Conservation (phyloP, 2,888 invertebrate genomes). For the Rhingia campestris region DNA sequence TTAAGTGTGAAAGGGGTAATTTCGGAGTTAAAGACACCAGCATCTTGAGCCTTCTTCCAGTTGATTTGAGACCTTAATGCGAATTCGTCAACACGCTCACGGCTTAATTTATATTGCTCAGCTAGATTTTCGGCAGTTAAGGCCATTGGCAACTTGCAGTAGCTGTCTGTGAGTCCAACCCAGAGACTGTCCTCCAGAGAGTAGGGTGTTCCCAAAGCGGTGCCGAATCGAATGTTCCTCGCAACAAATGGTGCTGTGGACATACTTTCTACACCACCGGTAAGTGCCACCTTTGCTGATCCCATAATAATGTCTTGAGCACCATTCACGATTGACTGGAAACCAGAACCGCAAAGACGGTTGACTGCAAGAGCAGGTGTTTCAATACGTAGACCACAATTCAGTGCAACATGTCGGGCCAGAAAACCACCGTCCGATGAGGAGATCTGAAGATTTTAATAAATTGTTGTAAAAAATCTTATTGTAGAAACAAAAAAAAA, state of each 20-base stretch:
- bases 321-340: conserved; percentile 95
- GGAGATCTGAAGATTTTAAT: conserved; percentile 84
- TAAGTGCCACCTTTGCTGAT: conserved; percentile 92
- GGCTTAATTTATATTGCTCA: conserved; percentile 90
- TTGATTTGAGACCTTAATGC: conserved; percentile 92
- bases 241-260: conserved; percentile 94
- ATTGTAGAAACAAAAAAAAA: not conserved
- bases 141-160: conserved; percentile 97
- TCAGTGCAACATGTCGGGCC: conserved; percentile 93
- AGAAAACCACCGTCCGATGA: conserved; percentile 93
- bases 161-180: conserved; percentile 93
- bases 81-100: conserved; percentile 93
- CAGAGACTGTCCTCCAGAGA: conserved; percentile 95
- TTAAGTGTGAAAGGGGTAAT: conserved; percentile 93
- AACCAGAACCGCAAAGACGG: conserved; percentile 98
- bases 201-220: conserved; percentile 89
- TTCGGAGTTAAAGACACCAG: conserved; percentile 95
- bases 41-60: conserved; percentile 95
- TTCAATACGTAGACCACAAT: conserved; percentile 92
- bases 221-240: conserved; percentile 93
- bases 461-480: not conserved
- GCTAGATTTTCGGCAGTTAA: conserved; percentile 97
- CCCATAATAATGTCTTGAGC: conserved; percentile 95
- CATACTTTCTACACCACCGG: conserved; percentile 98
- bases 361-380: conserved; percentile 94